Base-by-base conservation (phyloP, 2,888 invertebrate genomes). In the Apodemia zela region DNA sequence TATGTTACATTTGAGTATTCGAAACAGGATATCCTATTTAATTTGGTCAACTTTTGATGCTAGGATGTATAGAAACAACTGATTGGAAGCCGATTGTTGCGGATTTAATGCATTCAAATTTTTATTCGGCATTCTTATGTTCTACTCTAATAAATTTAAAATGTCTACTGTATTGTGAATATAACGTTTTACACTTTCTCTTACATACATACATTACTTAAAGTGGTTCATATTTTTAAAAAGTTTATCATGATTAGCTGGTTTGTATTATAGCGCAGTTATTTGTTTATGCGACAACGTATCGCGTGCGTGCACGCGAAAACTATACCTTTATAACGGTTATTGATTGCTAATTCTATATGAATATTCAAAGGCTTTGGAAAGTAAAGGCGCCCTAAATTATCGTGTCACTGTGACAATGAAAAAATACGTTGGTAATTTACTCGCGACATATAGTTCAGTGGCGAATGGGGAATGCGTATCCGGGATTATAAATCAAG, bases 261-360 rank as follows among this genome's bases (percentile, higher is more conserved):
- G 21, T 54, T 54, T n/a, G 54, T 54, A 54, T 25, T 54, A 54
- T 86, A 85, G 80, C 79, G 79, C 80, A 83, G 82, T 87, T 90
- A 87, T 87, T 90, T 89, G 87, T 89, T 89, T 88, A 88, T 85
- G 87, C 88, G 89, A 87, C 87, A 88, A 79, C 77, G 78, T 82
- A 87, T 91, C 83, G 90, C 90, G 90, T 90, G 90, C 85, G 82
- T 80, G 84, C 90, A 90, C 89, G 90, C 89, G 85, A 89, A 90
- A 89, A 87, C 86, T 86, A 89, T 86, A 87, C 87, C 86, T 87
- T 84, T 86, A 87, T 86, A 79, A 80, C 80, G 79, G 83, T 87
- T 91, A 91, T 91, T 89, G 90, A 91, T 90, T 89, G 86, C 88
- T 85, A 85, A 85, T 85, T 84, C 81, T 84, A 82, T 89, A 91